Percentiles rank a stretch among this genome's conserved stretches.
These are phyloP conservation scores for Physeter macrocephalus DNA, from an alignment of 2,113 vertebrate species.

Conservation along the genomic window DNA sequence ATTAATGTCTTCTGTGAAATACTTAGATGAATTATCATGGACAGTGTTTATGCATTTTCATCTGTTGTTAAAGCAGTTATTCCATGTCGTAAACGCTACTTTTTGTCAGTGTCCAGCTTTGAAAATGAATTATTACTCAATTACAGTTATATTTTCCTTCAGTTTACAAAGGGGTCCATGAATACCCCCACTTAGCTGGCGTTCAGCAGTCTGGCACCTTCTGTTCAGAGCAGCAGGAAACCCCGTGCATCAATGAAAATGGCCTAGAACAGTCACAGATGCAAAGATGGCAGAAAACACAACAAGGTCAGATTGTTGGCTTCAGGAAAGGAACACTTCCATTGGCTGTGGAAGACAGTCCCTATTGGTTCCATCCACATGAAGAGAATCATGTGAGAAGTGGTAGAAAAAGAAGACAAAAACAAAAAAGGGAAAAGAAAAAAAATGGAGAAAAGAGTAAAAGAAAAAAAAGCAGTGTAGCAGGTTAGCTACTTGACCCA, in stretches of 20 bases:
- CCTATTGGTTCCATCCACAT: not conserved
- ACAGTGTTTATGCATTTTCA: not conserved
- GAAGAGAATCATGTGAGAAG: not conserved
- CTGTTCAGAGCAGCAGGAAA: not conserved
- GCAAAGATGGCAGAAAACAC: not conserved
- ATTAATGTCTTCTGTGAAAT: not conserved
- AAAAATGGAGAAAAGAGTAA: not conserved
- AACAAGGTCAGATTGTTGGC: not conserved
- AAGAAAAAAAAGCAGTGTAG: not conserved
- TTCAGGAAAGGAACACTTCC: not conserved
- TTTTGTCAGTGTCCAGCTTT: not conserved
- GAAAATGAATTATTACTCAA: not conserved
- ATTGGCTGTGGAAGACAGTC: not conserved
- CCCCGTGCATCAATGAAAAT: not conserved
- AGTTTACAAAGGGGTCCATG: not conserved
- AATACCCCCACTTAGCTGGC: not conserved
- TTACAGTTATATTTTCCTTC: not conserved
- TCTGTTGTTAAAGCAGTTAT: conserved; percentile 1
- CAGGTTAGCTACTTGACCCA: not conserved
- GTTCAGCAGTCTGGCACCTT: not conserved
- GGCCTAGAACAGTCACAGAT: not conserved
- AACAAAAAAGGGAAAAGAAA: not conserved
- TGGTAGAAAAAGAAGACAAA: not conserved
- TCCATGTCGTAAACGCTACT: not conserved
- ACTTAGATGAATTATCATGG: not conserved